Conservation (phyloP, 2,888 invertebrate genomes). For the Cantharis nigra region DNA sequence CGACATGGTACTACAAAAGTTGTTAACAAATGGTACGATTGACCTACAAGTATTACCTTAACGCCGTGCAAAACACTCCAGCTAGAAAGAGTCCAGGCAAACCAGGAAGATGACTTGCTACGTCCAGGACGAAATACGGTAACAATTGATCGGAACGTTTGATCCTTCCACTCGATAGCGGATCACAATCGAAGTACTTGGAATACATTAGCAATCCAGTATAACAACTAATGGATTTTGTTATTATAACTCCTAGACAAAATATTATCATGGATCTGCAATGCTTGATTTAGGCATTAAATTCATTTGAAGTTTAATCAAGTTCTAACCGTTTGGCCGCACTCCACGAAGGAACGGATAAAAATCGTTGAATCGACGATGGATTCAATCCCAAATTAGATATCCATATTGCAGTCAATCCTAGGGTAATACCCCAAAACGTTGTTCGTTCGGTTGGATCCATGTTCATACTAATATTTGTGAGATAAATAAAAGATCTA, state of each 20-base stretch:
- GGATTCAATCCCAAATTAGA: conserved; percentile 63
- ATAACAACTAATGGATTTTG: conserved; percentile 23
- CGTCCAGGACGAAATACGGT: conserved; percentile 71
- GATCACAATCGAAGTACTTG: conserved; percentile 68
- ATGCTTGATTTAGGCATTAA: not conserved
- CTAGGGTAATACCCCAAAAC: conserved; percentile 64
- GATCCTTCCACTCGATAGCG: conserved; percentile 60
- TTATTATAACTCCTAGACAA: conserved; percentile 22
- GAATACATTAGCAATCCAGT: conserved; percentile 61
- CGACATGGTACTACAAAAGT: conserved; percentile 62
- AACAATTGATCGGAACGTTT: conserved; percentile 61
- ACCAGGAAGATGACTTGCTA: conserved; percentile 66
- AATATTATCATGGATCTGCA: conserved; percentile 25
- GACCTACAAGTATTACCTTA: conserved; percentile 58
- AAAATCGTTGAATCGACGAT: conserved; percentile 63
- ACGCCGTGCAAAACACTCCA: conserved; percentile 71
- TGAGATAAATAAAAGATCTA: not conserved
- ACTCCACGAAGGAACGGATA: conserved; percentile 62
- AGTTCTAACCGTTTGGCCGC: conserved; percentile 58
- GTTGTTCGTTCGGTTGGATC: conserved; percentile 45
- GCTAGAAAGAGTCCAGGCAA: conserved; percentile 75
- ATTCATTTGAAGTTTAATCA: not conserved
- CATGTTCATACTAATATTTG: conserved; percentile 13
- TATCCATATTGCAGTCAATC: conserved; percentile 63
- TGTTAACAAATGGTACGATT: not conserved